Conservation (phyloP, 2,888 invertebrate species). For the Choristoneura rosaceana region DNA sequence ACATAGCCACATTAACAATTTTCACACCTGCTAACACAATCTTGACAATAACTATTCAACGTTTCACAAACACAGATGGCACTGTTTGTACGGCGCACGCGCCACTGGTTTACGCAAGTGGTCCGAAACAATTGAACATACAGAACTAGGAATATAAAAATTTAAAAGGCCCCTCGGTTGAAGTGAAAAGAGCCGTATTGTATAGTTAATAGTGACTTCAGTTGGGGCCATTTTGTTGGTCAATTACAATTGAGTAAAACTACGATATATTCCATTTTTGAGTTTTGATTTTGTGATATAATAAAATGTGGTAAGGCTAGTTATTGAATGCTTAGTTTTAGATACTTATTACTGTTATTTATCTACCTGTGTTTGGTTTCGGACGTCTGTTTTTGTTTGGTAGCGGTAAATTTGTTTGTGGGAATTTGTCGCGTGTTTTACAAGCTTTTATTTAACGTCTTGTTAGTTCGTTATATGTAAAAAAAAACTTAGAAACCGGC, state of each 20-base stretch:
- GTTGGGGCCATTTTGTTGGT: not conserved
- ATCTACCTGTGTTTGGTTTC: not conserved
- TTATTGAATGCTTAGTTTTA: not conserved
- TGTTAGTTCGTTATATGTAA: no score
- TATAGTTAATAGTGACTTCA: not conserved
- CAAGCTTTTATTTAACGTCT: not conserved
- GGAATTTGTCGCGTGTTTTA: not conserved
- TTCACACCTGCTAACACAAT: constrained; percentile 11
- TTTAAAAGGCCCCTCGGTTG: not conserved
- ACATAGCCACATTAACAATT: constrained; percentile 7
- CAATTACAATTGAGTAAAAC: not conserved
- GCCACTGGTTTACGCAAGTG: constrained; percentile 30
- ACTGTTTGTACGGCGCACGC: constrained; percentile 32
- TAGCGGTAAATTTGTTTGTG: not conserved
- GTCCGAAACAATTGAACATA: constrained; percentile 11
- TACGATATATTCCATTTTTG: not conserved
- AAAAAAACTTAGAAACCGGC: no score
- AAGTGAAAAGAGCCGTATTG: not conserved
- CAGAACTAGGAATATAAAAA: not conserved
- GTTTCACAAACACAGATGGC: constrained; percentile 22
- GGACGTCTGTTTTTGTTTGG: constrained; percentile 10
- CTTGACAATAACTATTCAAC: constrained; percentile 2
- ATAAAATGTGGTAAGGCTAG: not conserved
- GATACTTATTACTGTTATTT: not conserved
- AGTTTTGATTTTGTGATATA: not conserved